These are phyloP conservation scores for Brachyrhaphis roseni DNA, from an alignment of 2,797 vertebrate species.

Conservation along the genomic window DNA sequence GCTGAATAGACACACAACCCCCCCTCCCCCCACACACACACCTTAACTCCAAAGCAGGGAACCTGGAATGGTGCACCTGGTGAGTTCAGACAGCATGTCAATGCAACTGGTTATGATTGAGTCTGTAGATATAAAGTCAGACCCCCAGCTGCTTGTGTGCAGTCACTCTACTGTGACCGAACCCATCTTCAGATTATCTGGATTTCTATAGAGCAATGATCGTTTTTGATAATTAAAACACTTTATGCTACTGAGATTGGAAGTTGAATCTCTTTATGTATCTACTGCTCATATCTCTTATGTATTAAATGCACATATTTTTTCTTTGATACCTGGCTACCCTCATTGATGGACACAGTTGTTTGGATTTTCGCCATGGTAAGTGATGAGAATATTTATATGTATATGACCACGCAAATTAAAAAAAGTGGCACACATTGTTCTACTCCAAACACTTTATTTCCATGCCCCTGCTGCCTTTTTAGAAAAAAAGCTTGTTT, in stretches of 20 bases:
- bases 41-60: slow-evolving; percentile 1
- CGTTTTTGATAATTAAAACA: slow-evolving; percentile 23
- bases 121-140: slow-evolving; percentile 44
- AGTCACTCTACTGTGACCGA: slow-evolving; percentile 29
- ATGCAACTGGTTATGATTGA: slow-evolving; percentile 52
- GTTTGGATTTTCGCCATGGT: slow-evolving; percentile 63
- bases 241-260: slow-evolving; percentile 22
- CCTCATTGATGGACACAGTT: slow-evolving; percentile 35
- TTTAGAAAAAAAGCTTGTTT: too few relatives aligned
- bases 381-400: slow-evolving; percentile 53
- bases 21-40: neutral
- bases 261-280: slow-evolving; percentile 45
- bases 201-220: slow-evolving; percentile 9
- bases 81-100: slow-evolving; percentile 65
- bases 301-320: slow-evolving; percentile 34
- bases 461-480: too few relatives aligned
- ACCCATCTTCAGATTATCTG: slow-evolving; percentile 13
- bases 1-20: slow-evolving; percentile 9
- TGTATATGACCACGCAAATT: neutral
- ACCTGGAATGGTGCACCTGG: slow-evolving; percentile 34
- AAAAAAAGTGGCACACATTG: neutral
- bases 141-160: slow-evolving; percentile 31
- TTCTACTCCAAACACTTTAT: neutral
- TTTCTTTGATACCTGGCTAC: slow-evolving; percentile 36
- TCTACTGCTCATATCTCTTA: neutral